Evolutionary conservation across 2,888 invertebrate species (phyloP).

Genomic region (Polyploca ridens): DNA sequence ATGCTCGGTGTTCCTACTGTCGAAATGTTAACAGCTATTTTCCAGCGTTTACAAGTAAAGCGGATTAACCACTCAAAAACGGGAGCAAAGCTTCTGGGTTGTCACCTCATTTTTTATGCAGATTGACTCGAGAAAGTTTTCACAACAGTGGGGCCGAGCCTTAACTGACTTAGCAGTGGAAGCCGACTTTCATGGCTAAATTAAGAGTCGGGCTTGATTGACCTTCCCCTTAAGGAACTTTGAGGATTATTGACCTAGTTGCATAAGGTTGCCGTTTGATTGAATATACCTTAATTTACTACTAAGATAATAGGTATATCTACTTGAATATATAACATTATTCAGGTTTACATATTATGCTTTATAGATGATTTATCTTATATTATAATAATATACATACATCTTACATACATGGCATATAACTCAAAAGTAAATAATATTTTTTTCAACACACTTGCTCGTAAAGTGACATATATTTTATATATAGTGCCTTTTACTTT

Average conservation of each 20-base stretch:
- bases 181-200: conserved; percentile 40
- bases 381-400: no score
- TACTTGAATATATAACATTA: no score
- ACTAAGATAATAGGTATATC: no score
- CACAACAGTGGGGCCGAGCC: conserved; percentile 43
- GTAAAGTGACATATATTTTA: no score
- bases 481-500: no score
- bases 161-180: conserved; percentile 48
- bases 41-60: conserved; percentile 45
- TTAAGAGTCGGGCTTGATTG: conserved; percentile 53
- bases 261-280: conserved; percentile 32
- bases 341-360: no score
- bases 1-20: neutral
- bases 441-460: no score
- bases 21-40: conserved; percentile 32
- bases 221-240: conserved; percentile 45
- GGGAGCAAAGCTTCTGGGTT: conserved; percentile 39
- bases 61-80: conserved; percentile 52
- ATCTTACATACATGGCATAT: no score
- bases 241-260: conserved; percentile 51
- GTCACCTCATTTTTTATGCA: conserved; percentile 66
- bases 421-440: no score
- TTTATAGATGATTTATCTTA: no score
- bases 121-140: conserved; percentile 61
- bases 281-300: conserved; percentile 15